Evolutionary conservation across 2,888 invertebrate genomes (phyloP).

Genomic region (Trachelus tabidus): DNA sequence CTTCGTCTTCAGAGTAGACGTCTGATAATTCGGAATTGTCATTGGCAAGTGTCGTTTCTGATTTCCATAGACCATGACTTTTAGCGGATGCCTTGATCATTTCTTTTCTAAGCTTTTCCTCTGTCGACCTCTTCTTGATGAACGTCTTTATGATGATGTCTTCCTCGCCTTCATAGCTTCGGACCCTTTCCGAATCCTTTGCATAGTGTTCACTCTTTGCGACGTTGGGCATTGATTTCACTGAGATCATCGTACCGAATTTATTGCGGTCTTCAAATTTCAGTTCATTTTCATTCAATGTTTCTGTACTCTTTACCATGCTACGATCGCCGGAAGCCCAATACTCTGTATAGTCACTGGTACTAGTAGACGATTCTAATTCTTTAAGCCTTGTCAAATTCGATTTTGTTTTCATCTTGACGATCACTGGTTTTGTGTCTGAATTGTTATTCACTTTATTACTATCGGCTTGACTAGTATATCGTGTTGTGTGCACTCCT

Average conservation of each 20-base stretch:
- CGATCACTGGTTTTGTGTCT: constrained; percentile 33
- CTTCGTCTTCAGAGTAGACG: constrained; percentile 5
- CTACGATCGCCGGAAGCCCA: constrained; percentile 29
- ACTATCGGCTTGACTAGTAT: constrained; percentile 40
- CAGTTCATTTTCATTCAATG: constrained; percentile 29
- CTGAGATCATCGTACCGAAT: constrained; percentile 41
- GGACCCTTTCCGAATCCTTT: not conserved
- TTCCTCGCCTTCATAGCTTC: constrained; percentile 5
- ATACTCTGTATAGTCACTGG: constrained; percentile 12
- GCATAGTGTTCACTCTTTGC: constrained; percentile 30
- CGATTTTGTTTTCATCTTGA: constrained; percentile 39
- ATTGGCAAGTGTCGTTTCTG: constrained; percentile 10
- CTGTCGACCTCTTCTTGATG: not conserved
- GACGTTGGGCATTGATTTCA: constrained; percentile 58
- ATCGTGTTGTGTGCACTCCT: constrained; percentile 51
- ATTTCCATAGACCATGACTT: constrained; percentile 16
- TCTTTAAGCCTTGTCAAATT: constrained; percentile 32
- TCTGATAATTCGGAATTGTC: constrained; percentile 2
- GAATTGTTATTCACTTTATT: constrained; percentile 27
- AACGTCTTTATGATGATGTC: constrained; percentile 6
- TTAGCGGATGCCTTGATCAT: constrained; percentile 10
- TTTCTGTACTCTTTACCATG: constrained; percentile 40
- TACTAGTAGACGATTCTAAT: constrained; percentile 12
- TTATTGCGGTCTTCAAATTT: constrained; percentile 15
- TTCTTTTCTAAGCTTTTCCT: constrained; percentile 9